Evolutionary conservation across 1,140 invertebrate genomes (phyloP).

Genomic region (Drosophila persimilis): DNA sequence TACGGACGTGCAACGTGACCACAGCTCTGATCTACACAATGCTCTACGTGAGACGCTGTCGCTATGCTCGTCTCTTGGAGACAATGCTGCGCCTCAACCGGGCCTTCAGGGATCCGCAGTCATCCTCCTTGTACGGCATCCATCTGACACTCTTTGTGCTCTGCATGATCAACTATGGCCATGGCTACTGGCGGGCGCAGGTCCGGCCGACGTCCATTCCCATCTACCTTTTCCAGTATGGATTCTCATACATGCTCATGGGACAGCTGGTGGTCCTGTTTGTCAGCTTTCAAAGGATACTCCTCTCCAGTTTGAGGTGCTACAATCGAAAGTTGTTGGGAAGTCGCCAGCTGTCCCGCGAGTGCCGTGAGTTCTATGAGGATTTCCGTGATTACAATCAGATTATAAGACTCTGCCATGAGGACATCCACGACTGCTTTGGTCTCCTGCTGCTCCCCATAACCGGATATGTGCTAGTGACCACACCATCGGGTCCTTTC

Average conservation of each 20-base stretch:
- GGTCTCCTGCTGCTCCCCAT: conserved; percentile 14
- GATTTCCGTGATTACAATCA: conserved; percentile 15
- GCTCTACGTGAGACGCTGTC: conserved; percentile 15
- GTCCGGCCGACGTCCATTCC: not conserved
- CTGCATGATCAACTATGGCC: conserved; percentile 26
- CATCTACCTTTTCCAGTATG: conserved; percentile 23
- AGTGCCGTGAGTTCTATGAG: not conserved
- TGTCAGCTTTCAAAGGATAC: conserved; percentile 12
- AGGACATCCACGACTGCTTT: conserved; percentile 14
- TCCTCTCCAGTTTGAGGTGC: conserved; percentile 1
- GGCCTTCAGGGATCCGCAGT: no score
- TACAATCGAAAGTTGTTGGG: not conserved
- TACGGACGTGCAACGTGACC: conserved; percentile 7
- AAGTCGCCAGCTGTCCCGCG: not conserved
- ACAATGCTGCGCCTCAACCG: conserved; percentile 9
- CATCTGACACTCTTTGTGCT: conserved; percentile 2
- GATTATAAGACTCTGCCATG: conserved; percentile 9
- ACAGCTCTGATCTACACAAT: conserved; percentile 16
- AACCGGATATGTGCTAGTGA: conserved; percentile 26
- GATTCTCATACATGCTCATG: conserved; percentile 18
- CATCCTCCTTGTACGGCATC: not conserved
- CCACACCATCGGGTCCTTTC: conserved; percentile 34
- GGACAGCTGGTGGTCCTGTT: conserved; percentile 33
- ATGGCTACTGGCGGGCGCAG: conserved; percentile 17
- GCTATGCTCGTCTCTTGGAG: conserved; percentile 17